Evolutionary conservation across 2,888 invertebrate species (phyloP).

Genomic region (Tromatobia lineatoria): DNA sequence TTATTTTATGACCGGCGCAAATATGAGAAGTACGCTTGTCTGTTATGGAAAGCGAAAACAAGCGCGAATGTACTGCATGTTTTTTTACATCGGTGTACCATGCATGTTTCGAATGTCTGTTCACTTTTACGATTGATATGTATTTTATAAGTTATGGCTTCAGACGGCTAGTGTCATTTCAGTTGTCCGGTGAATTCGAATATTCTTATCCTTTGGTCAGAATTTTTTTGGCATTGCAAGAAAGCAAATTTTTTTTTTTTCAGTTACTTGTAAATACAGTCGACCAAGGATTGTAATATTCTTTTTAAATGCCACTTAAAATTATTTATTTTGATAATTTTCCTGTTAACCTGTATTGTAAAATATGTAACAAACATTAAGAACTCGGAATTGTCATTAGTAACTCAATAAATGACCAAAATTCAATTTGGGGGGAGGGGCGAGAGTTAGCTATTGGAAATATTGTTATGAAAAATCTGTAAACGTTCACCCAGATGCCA

Average conservation of each 20-base stretch:
- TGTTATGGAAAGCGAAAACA: conserved; percentile 6
- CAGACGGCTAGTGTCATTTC: neutral
- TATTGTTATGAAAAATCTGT: no score
- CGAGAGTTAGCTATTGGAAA: no score
- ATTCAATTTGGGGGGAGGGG: no score
- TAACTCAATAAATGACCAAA: no score
- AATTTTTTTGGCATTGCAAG: no score
- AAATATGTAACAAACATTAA: no score
- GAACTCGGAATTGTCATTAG: no score
- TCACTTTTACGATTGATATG: neutral
- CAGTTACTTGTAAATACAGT: no score
- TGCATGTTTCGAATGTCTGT: neutral
- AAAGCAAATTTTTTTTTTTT: no score
- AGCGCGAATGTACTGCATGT: neutral
- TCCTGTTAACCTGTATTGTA: no score
- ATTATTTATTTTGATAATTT: no score
- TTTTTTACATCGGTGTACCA: neutral
- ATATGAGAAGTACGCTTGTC: neutral
- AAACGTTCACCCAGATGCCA: no score
- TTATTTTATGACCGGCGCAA: conserved; percentile 40
- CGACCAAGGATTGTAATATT: neutral
- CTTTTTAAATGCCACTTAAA: neutral
- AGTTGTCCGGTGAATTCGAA: neutral
- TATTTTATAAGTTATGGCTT: neutral
- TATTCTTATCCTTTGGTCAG: neutral